phyloP scores from a whole-genome alignment of 2,888 invertebrate species.

The Melolontha melolontha region DNA sequence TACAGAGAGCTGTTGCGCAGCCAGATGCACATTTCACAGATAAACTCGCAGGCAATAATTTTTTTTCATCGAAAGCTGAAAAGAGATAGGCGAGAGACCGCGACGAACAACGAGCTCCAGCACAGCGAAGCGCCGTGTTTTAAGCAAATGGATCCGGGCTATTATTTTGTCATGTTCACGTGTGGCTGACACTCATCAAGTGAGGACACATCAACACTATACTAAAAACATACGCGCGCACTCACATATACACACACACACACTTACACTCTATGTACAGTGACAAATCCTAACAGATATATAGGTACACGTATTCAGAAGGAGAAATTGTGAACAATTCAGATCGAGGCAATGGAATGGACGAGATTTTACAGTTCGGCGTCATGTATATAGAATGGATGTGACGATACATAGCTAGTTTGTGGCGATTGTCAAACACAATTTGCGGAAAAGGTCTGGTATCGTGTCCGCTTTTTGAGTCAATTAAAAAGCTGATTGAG shows the following conservation, averaged over 20 bases:
- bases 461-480: slow-evolving; percentile 5
- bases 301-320: not conserved
- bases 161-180: slow-evolving; percentile 43
- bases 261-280: not conserved
- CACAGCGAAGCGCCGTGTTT: slow-evolving; percentile 29
- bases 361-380: slow-evolving; percentile 19
- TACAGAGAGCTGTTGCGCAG: slow-evolving; percentile 29
- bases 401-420: slow-evolving; percentile 9
- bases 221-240: slow-evolving; percentile 21
- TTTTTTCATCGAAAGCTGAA: slow-evolving; percentile 18
- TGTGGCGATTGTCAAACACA: slow-evolving; percentile 15
- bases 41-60: slow-evolving; percentile 28
- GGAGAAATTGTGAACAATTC: slow-evolving; percentile 7
- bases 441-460: slow-evolving; percentile 16
- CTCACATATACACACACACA: slow-evolving; percentile 7
- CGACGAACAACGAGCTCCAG: not conserved
- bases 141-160: slow-evolving; percentile 43
- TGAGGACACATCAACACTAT: slow-evolving; percentile 26
- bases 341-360: not conserved
- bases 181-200: slow-evolving; percentile 42
- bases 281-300: not conserved
- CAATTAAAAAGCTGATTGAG: slow-evolving; percentile 13
- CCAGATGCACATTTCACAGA: slow-evolving; percentile 36
- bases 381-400: no score
- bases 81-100: slow-evolving; percentile 9